Evolutionary conservation across 2,113 vertebrate species (phyloP), one percentile per base, ranked within the genome.

Genomic region (Pelvicachromis taeniatus): DNA sequence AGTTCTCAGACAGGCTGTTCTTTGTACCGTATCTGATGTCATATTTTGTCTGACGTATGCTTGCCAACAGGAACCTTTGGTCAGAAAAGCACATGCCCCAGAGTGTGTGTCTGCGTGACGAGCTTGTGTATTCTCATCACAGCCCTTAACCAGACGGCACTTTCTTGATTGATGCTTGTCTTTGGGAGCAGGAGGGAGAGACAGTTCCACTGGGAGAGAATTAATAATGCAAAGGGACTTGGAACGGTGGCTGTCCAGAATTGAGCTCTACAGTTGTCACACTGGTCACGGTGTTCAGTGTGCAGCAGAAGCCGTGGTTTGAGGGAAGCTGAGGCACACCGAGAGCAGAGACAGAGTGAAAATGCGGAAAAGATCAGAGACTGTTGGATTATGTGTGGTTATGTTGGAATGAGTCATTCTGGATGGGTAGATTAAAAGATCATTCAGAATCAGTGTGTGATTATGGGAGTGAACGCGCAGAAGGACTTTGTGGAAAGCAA

Each of bases 1-100:
- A 78, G 84, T 85, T 86, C 85, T 88, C 79, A 92, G 82, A 95
- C 92, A 94, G 92, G 87, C 85, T 17, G 83, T 88, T 93, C 90
- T 92, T 94, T 95, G 93, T 93, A 85, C 40, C 84, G 29, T 77
- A 83, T 88, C 85, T 93, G 94, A 93, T 93, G 93, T 93, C 92
- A 93, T 93, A 88, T 90, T 94, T 91, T 90, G 81, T 83, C 85
- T 87, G 88, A 88, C 38, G 80, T 82, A 23, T 63, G 48, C 89
- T 92, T 86, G 85, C 88, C 85, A 91, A 85, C 48, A 83, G 73
- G 83, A 91, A 78, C 81, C 68, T 83, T 87, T 78, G 77, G 90
- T 91, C 52, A 93, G 83, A 9, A 78, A 83, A 85, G 87, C 42
- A 26, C 35, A 68, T 77, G 83, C 7, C 16, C 17, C 3, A 61